Percentiles rank a stretch among this genome's conserved stretches.
These are phyloP conservation scores for Sebastes melanostomus DNA, from an alignment of 2,797 vertebrate genomes.

Conservation along the genomic window DNA sequence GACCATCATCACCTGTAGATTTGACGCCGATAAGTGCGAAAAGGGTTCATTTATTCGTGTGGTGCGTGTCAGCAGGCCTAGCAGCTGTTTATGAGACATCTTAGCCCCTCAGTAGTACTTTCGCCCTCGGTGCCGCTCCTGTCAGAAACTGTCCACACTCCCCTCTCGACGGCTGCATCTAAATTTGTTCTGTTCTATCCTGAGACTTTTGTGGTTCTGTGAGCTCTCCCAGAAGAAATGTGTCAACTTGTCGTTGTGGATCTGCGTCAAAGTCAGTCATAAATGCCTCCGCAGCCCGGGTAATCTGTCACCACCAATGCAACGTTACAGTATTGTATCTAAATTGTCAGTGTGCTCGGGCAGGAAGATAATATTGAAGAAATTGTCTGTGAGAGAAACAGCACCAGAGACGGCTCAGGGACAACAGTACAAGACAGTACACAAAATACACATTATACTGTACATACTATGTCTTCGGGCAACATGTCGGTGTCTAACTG, in stretches of 20 bases:
- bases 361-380: background rate
- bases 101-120: background rate
- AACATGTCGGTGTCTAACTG: background rate
- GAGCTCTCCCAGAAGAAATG: slow-evolving; percentile 63
- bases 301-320: slow-evolving; percentile 15
- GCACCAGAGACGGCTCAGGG: background rate
- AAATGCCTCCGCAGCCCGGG: slow-evolving; percentile 8
- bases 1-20: slow-evolving; percentile 7
- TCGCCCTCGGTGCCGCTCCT: background rate
- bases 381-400: slow-evolving; percentile 10
- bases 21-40: background rate
- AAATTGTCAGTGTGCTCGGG: slow-evolving; percentile 2
- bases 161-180: slow-evolving; percentile 4
- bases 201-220: slow-evolving; percentile 32
- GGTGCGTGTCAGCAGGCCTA: background rate
- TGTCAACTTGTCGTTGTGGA: slow-evolving; percentile 58
- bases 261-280: slow-evolving; percentile 53
- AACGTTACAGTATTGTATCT: slow-evolving; percentile 10
- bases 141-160: slow-evolving; percentile 29
- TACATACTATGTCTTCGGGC: background rate
- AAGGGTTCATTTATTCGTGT: slow-evolving; percentile 9
- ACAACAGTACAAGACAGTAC: background rate
- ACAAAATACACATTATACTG: background rate
- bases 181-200: slow-evolving; percentile 50
- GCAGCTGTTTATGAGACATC: slow-evolving; percentile 14